A percentile compares a stretch with the other conserved stretches of the same genome.
phyloP scores from a whole-genome alignment of 1,140 invertebrate species.

The Lepidostoma basale region DNA sequence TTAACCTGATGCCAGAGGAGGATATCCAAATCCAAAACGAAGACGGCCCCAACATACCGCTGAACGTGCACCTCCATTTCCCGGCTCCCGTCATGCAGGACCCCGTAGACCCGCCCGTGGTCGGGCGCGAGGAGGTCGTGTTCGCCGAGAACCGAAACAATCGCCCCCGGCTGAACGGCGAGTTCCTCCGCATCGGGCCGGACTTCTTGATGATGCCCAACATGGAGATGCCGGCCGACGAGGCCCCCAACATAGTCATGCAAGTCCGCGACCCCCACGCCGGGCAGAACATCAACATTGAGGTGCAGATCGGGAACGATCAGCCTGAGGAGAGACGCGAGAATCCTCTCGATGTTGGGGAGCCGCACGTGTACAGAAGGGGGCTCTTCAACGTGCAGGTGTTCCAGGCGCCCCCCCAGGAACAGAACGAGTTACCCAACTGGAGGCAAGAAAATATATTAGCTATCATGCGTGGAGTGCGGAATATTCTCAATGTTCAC shows the following conservation, averaged over 20 bases:
- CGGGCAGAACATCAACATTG: constrained; percentile 7
- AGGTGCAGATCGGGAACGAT: constrained; percentile 10
- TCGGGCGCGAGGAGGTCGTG: constrained; percentile 7
- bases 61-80: constrained; percentile 2
- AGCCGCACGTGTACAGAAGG: background rate
- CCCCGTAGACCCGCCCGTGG: background rate
- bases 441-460: constrained; percentile 7
- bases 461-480: constrained; percentile 8
- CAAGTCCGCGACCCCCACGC: background rate
- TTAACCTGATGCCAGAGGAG: too few species aligned
- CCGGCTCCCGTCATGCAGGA: background rate
- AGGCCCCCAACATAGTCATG: background rate
- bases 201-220: constrained; percentile 1
- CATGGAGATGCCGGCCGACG: background rate
- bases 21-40: constrained; percentile 14
- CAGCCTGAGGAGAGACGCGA: background rate
- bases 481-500: too few species aligned
- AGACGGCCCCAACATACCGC: background rate
- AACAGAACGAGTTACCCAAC: background rate
- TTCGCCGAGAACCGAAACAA: background rate
- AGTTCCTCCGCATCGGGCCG: background rate
- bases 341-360: too few species aligned
- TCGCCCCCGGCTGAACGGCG: background rate
- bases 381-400: background rate
- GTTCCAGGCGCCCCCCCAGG: background rate